Conservation (phyloP, 53 echinoderm and acorn worm species). For the Antedon mediterranea region DNA sequence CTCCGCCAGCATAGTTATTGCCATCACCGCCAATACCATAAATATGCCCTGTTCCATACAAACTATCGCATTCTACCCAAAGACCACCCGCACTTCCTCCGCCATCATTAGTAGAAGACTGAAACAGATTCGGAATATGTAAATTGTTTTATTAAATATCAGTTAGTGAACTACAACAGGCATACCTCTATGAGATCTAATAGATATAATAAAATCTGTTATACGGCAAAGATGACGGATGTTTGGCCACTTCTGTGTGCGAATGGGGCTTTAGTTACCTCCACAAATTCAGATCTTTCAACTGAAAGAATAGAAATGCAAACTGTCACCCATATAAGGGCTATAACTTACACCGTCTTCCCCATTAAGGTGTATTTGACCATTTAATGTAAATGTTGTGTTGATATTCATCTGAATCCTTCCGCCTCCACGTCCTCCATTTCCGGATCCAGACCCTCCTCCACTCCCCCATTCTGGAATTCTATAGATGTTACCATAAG, state of each 20-base stretch:
- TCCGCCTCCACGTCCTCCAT: conserved; percentile 52
- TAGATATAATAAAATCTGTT: too few species aligned
- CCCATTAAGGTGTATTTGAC: conserved; percentile 35
- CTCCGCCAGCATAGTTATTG: conserved; percentile 52
- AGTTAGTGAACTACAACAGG: too few species aligned
- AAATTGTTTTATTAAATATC: conserved; percentile 9
- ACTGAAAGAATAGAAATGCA: too few species aligned
- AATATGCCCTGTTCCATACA: conserved; percentile 46
- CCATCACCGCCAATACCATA: conserved; percentile 52
- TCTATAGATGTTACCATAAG: conserved; percentile 61
- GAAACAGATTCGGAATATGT: too few species aligned
- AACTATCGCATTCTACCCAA: conserved; percentile 44
- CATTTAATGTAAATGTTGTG: conserved; percentile 29
- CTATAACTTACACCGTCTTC: conserved; percentile 39
- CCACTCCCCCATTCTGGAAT: conserved; percentile 63
- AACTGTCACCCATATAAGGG: too few species aligned
- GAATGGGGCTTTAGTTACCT: too few species aligned
- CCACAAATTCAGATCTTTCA: too few species aligned
- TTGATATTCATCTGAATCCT: conserved; percentile 16
- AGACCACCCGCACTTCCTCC: conserved; percentile 77
- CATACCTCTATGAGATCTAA: too few species aligned
- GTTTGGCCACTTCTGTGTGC: too few species aligned
- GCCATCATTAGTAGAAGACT: conserved; percentile 36
- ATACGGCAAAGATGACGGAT: too few species aligned
- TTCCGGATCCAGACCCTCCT: conserved; percentile 40